Percentiles rank a stretch among this genome's conserved stretches.
Conservation (phyloP, 1,140 invertebrate genomes). For the Andricus grossulariae region DNA sequence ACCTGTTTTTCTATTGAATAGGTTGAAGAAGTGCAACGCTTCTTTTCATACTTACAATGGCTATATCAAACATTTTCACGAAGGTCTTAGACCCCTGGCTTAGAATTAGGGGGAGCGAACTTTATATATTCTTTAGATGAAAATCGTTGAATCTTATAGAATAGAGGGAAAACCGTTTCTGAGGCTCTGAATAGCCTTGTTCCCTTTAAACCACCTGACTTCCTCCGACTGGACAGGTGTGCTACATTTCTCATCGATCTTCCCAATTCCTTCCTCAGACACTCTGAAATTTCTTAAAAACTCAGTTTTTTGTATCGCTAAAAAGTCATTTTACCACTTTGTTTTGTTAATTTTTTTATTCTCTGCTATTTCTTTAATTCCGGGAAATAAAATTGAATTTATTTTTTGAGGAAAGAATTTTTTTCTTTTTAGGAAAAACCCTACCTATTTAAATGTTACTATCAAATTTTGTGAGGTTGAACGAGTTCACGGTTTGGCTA, state of each 20-base stretch:
- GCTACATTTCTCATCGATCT: neutral
- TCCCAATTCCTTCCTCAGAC: neutral
- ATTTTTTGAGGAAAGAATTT: too few species aligned
- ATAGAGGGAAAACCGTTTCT: neutral
- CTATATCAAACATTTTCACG: neutral
- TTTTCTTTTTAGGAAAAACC: too few species aligned
- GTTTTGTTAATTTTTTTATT: too few species aligned
- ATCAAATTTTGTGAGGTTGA: too few species aligned
- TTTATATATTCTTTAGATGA: neutral
- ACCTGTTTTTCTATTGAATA: slow-evolving; percentile 6
- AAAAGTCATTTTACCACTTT: too few species aligned
- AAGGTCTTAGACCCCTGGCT: neutral
- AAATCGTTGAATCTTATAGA: slow-evolving; percentile 6
- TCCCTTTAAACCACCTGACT: slow-evolving; percentile 30
- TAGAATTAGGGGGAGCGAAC: slow-evolving; percentile 5
- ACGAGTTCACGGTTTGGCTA: too few species aligned
- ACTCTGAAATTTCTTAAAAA: too few species aligned
- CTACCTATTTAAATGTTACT: too few species aligned
- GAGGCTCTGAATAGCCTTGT: neutral
- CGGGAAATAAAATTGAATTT: too few species aligned
- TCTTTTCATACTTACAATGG: slow-evolving; percentile 9
- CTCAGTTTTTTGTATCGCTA: too few species aligned
- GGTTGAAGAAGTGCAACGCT: neutral
- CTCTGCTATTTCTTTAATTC: too few species aligned
- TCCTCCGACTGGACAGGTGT: neutral